Percentiles rank a stretch among this genome's conserved stretches.
These are phyloP conservation scores for Cacatua alba DNA, from an alignment of 2,113 vertebrate genomes.

Conservation along the genomic window DNA sequence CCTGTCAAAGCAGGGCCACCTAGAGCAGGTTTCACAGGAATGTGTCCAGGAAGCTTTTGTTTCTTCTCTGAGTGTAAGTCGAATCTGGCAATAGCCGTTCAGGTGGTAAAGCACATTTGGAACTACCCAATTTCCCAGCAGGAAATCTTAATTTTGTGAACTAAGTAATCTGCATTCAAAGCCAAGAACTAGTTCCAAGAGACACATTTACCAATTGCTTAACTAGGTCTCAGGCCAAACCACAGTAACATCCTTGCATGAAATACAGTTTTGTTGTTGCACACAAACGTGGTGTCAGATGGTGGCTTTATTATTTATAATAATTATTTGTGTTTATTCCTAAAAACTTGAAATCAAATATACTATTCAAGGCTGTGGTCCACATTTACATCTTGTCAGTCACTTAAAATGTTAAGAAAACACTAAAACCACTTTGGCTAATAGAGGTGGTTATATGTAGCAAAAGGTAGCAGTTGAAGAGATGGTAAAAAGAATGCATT, in stretches of 20 bases:
- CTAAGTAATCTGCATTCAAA: background rate
- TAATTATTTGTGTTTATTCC: background rate
- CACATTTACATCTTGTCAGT: background rate
- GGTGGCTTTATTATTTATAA: background rate
- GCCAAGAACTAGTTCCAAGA: conserved; percentile 49
- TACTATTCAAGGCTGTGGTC: background rate
- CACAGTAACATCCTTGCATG: background rate
- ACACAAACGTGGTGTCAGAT: background rate
- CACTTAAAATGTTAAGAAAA: background rate
- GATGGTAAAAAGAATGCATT: background rate
- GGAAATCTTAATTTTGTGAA: conserved; percentile 51
- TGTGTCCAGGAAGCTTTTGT: background rate
- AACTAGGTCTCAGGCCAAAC: conserved; percentile 17
- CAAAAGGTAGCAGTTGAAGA: background rate
- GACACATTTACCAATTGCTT: conserved; percentile 29
- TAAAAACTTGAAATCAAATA: background rate
- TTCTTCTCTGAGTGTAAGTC: background rate
- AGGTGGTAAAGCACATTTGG: background rate
- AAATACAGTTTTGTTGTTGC: background rate
- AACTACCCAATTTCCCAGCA: conserved; percentile 15
- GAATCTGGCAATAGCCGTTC: background rate
- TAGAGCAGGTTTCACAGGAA: background rate
- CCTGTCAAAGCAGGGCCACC: background rate
- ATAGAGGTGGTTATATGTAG: background rate
- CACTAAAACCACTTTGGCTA: background rate